Conservation (phyloP, 30 jellyfish, hydroid and myxozoan species). For the Aurelia coerulea region DNA sequence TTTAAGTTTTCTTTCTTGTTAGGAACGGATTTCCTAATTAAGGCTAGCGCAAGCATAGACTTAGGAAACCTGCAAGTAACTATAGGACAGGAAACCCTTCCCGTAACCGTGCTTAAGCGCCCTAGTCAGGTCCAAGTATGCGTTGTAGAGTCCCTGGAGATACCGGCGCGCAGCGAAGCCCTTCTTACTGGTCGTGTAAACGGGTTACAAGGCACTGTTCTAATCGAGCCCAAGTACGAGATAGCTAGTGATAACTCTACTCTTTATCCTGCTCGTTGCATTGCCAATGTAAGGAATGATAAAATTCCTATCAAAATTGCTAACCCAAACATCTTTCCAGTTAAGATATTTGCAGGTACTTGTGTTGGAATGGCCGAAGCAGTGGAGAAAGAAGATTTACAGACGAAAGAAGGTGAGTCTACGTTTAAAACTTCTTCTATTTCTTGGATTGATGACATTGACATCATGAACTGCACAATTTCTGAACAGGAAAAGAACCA, state of each 20-base stretch:
- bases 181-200: too few relatives aligned
- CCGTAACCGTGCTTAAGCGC: conserved; percentile 12
- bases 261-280: too few relatives aligned
- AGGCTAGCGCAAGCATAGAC: conserved; percentile 24
- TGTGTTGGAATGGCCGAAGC: conserved; percentile 57
- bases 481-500: conserved; percentile 8
- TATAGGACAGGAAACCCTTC: conserved; percentile 6
- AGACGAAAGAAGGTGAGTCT: neutral
- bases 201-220: too few relatives aligned
- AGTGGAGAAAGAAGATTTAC: neutral
- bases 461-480: neutral
- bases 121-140: conserved; percentile 13
- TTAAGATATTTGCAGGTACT: conserved; percentile 55
- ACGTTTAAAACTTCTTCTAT: neutral
- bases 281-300: too few relatives aligned
- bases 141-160: conserved; percentile 19
- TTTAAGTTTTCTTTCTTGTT: conserved; percentile 10
- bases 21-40: conserved; percentile 41
- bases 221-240: too few relatives aligned
- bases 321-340: too few relatives aligned
- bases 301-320: too few relatives aligned
- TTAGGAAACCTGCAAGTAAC: conserved; percentile 4
- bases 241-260: too few relatives aligned
- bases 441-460: conserved; percentile 25
- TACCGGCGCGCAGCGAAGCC: conserved; percentile 54